Evolutionary conservation across 2,888 invertebrate species (phyloP), one percentile per base, ranked within the genome.

Genomic region (Nudaria mundana): DNA sequence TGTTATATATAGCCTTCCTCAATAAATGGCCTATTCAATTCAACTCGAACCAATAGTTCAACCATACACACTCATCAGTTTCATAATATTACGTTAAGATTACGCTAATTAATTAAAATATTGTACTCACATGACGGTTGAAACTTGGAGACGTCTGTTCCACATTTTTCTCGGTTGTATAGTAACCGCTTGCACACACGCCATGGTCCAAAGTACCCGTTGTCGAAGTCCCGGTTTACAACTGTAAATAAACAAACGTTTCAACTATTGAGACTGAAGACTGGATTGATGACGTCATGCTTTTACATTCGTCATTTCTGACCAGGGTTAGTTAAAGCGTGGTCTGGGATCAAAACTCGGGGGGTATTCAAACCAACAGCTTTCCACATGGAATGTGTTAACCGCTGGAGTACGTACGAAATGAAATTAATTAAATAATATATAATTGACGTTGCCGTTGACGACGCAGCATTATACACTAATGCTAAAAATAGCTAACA

Each of bases 131-230:
- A 90, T 56, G 92, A 92, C 44, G 95, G 93, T 62, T 92, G 91
- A 85, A 96, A 96, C 80, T 94, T 92, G 52, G 95, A 93, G 44
- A 93, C 91, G 47, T 92, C 93, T 58, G 91, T 90, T 48, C 95
- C 96, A 67, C 96, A 97, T 86, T 94, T 92, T 80, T 96, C 95
- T 58, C 95, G 90, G 80, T 94, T 93, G 87, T 95, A 96, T 7
- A 93, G 89, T 57, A 95, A 85, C 67, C 92, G 91, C 84, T 95
- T 96, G 91, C 97, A 97, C 44, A 94, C 93, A 66, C 93, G 93
- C 94, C 96, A 97, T 68, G 95, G 96, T 47, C 96, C 95, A 71
- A 96, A 97, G 83, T 96, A 96, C 30, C 96, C 97, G 55, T 91
- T 91, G 75, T 96, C 96, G 63, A 91, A 92, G 65, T 91, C 92